A percentile compares a stretch with the other conserved stretches of the same genome.
Conservation (phyloP, 23 tunicate species). For the Halocynthia roretzi region DNA sequence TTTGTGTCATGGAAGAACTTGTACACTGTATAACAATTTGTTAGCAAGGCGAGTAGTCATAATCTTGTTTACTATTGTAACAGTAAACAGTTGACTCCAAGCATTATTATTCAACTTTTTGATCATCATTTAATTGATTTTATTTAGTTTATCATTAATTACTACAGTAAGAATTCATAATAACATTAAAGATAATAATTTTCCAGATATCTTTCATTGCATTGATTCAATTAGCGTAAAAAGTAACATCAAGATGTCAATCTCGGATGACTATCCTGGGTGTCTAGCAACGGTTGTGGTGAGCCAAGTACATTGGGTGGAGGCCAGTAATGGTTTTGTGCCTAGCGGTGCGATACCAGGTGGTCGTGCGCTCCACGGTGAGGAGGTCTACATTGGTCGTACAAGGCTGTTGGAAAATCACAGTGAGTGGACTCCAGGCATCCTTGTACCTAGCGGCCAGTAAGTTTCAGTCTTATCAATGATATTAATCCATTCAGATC, state of each 20-base stretch:
- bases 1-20: too few species aligned
- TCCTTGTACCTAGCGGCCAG: conserved; percentile 64
- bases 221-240: too few species aligned
- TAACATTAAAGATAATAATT: too few species aligned
- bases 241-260: background rate
- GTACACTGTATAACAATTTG: too few species aligned
- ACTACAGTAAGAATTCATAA: too few species aligned
- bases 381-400: conserved; percentile 57
- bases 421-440: conserved; percentile 65
- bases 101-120: too few species aligned
- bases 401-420: conserved; percentile 60
- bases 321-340: conserved; percentile 31
- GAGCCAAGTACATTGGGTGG: conserved; percentile 46
- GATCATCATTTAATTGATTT: too few species aligned
- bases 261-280: background rate
- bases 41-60: too few species aligned
- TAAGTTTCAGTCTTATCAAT: conserved; percentile 3
- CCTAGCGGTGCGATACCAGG: conserved; percentile 69
- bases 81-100: too few species aligned
- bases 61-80: too few species aligned
- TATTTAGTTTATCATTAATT: too few species aligned
- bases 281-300: conserved; percentile 29
- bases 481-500: background rate
- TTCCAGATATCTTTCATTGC: too few species aligned
- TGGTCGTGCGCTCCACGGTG: conserved; percentile 35